Evolutionary conservation across 1,140 invertebrate genomes (phyloP).

Genomic region (Mercenaria mercenaria): DNA sequence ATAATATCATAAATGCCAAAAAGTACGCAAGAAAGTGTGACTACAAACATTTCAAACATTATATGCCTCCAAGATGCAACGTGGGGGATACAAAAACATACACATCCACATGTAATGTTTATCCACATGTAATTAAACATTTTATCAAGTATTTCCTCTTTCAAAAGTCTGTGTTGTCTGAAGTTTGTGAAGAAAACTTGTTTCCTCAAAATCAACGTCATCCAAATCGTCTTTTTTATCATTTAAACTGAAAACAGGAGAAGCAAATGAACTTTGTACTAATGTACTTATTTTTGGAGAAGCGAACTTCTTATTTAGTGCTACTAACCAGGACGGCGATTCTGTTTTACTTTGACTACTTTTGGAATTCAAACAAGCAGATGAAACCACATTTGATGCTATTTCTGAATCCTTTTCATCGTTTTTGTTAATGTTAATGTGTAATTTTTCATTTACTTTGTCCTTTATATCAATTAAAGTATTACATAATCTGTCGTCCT

Average conservation of each 20-base stretch:
- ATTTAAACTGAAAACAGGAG: slow-evolving; percentile 26
- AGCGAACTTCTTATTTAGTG: slow-evolving; percentile 35
- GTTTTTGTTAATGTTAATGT: background rate
- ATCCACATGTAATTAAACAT: too few relatives aligned
- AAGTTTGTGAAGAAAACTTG: background rate
- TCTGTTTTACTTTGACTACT: slow-evolving; percentile 8
- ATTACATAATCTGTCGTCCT: background rate
- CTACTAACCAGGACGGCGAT: slow-evolving; percentile 36
- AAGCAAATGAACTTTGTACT: background rate
- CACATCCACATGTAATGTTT: too few relatives aligned
- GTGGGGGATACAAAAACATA: too few relatives aligned
- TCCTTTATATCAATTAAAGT: background rate
- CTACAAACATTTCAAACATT: too few relatives aligned
- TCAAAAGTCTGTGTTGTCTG: too few relatives aligned
- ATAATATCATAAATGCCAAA: too few relatives aligned
- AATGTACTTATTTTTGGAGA: background rate
- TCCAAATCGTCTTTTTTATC: slow-evolving; percentile 18
- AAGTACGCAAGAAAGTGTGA: too few relatives aligned
- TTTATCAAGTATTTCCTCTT: too few relatives aligned
- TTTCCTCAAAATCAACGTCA: slow-evolving; percentile 8
- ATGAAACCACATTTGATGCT: background rate
- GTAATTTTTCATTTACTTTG: background rate
- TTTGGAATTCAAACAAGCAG: background rate
- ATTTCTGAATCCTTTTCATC: background rate
- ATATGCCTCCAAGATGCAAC: too few relatives aligned